These are phyloP conservation scores for Iguana delicatissima DNA, from an alignment of 2,797 vertebrate genomes.

Conservation along the genomic window DNA sequence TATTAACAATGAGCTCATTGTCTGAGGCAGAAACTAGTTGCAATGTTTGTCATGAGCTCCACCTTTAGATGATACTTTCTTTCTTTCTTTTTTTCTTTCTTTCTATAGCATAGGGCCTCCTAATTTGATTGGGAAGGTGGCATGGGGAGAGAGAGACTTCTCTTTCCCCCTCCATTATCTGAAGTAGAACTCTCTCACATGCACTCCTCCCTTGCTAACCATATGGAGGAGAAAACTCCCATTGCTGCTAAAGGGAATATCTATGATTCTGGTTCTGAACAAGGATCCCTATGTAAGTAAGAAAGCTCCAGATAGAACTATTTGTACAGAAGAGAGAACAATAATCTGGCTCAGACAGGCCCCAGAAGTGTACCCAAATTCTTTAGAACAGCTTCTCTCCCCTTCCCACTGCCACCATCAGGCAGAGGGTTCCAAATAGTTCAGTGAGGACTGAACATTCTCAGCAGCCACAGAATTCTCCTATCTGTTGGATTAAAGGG, in stretches of 20 bases:
- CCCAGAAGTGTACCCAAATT: neutral
- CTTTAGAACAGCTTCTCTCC: neutral
- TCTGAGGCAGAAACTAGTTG: neutral
- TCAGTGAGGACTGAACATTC: neutral
- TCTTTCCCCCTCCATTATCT: neutral
- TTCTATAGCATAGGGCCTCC: neutral
- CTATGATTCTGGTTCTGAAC: neutral
- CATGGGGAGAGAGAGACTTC: neutral
- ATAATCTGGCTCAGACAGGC: neutral
- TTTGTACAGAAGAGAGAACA: neutral
- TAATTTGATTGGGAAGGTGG: neutral
- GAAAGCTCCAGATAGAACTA: neutral
- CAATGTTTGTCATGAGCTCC: neutral
- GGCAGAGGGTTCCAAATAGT: neutral
- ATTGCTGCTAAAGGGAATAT: neutral
- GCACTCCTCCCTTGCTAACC: too few relatives aligned
- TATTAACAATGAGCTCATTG: neutral
- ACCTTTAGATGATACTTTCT: neutral
- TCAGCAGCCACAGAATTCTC: neutral
- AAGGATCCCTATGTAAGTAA: neutral
- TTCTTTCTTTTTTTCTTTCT: too few relatives aligned
- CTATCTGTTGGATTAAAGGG: too few relatives aligned
- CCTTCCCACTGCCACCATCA: neutral
- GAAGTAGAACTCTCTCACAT: too few relatives aligned
- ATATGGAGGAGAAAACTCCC: neutral